These are phyloP conservation scores for Pipistrellus kuhlii DNA, from an alignment of 2,797 vertebrate genomes.

Conservation along the genomic window DNA sequence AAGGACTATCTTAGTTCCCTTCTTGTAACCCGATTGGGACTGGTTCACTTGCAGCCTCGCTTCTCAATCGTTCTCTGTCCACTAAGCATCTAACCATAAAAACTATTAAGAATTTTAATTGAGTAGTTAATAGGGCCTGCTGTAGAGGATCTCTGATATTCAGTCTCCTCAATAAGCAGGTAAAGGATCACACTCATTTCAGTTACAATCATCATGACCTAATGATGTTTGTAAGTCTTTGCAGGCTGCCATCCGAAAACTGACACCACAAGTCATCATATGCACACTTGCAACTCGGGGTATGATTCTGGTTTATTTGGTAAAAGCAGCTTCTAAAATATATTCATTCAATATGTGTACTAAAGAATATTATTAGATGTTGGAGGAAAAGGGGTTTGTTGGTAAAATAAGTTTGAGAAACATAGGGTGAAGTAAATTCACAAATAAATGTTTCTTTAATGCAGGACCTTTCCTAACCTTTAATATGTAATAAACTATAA, in stretches of 20 bases:
- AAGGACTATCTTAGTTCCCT: neutral
- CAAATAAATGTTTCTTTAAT: neutral
- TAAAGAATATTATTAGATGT: neutral
- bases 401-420: conserved; percentile 31
- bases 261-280: too few species aligned
- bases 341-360: neutral
- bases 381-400: neutral
- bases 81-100: neutral
- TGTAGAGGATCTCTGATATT: neutral
- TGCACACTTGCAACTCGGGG: neutral
- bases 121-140: neutral
- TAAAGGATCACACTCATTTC: neutral
- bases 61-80: neutral
- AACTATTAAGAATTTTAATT: neutral
- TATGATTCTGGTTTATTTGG: neutral
- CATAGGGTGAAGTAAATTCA: neutral
- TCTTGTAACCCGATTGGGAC: neutral
- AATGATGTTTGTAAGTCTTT: neutral
- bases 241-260: neutral
- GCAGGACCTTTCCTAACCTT: neutral
- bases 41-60: neutral
- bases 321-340: conserved; percentile 60
- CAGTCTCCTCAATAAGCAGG: neutral
- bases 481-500: neutral
- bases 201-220: neutral